These are phyloP conservation scores for Dryobotodes eremita DNA, from an alignment of 2,888 invertebrate genomes.

Conservation along the genomic window DNA sequence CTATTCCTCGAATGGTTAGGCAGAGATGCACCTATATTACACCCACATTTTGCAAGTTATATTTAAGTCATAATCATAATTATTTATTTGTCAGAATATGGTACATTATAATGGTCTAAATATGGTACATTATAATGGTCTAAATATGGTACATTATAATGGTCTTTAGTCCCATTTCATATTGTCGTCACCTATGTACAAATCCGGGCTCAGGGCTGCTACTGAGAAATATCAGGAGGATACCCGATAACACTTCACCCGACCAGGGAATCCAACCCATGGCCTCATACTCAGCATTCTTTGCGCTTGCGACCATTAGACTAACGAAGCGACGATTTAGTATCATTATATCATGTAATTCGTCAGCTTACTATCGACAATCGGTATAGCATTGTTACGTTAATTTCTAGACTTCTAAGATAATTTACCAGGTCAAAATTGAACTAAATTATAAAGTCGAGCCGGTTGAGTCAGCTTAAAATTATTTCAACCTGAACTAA, in stretches of 20 bases:
- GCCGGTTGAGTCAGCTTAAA: not conserved
- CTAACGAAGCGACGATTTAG: not conserved
- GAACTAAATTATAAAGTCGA: conserved; percentile 11
- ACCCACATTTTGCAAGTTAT: not conserved
- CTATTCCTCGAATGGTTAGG: not conserved
- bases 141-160: no score
- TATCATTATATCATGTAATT: no score
- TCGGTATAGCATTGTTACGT: not conserved
- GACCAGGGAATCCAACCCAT: not conserved
- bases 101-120: no score
- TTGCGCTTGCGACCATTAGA: not conserved
- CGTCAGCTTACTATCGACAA: not conserved
- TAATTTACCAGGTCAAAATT: not conserved
- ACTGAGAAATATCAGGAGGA: not conserved
- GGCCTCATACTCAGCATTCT: not conserved
- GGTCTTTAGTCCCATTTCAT: not conserved
- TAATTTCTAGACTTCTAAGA: not conserved
- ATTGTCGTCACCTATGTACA: not conserved
- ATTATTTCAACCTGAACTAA: conserved; percentile 19
- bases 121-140: no score
- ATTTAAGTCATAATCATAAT: no score
- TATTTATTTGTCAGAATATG: no score
- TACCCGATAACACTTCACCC: not conserved
- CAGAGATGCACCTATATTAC: not conserved
- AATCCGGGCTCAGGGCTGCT: not conserved